Conservation (phyloP, 2,888 invertebrate species). For the Horisme vitalbata region DNA sequence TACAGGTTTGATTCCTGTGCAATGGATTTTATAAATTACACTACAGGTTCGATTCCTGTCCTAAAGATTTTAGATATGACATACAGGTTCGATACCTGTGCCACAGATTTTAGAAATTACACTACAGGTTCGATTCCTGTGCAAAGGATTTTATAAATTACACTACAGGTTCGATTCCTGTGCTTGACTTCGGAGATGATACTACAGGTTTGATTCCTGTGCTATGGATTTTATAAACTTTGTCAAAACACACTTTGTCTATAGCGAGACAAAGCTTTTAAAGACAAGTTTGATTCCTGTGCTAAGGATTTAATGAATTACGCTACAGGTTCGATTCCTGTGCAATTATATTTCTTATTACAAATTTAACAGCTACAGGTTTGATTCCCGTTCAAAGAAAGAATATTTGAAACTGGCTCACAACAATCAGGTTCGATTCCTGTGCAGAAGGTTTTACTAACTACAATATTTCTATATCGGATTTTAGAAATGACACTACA, state of each 20-base stretch:
- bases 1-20: background rate
- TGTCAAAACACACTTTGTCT: background rate
- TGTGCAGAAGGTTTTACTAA: no score
- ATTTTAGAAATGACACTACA: no score
- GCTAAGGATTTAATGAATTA: background rate
- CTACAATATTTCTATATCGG: no score
- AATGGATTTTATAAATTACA: background rate
- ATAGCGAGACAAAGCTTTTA: background rate
- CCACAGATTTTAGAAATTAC: background rate
- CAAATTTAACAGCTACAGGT: background rate
- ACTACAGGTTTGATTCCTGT: background rate
- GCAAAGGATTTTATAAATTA: background rate
- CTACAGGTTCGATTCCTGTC: background rate
- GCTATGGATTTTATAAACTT: no score
- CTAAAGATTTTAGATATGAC: background rate
- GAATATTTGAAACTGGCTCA: background rate
- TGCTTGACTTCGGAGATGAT: background rate
- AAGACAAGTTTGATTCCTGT: slow-evolving; percentile 5
- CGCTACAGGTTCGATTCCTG: slow-evolving; percentile 1
- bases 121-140: slow-evolving; percentile 4
- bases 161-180: background rate
- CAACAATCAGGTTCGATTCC: background rate
- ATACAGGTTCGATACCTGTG: slow-evolving; percentile 6
- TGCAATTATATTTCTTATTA: background rate
- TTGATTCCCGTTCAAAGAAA: slow-evolving; percentile 4